Base-by-base conservation (phyloP, 2,888 invertebrate genomes). In the Athripsodes cinereus region DNA sequence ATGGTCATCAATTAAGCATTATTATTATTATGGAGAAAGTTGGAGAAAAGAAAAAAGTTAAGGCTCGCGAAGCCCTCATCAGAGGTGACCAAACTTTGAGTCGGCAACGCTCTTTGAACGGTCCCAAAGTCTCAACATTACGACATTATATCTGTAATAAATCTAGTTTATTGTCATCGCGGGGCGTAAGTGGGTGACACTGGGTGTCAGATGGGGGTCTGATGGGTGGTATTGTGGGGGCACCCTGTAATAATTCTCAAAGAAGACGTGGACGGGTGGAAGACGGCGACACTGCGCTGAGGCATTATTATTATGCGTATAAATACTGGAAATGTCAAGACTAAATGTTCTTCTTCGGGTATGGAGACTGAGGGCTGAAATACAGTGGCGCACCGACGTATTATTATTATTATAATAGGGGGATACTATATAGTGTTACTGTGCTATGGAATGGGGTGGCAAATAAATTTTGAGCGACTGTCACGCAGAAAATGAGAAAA, bases 261-360 rank as follows among this genome's bases (percentile, higher is more conserved):
- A 70, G 69, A 71, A 72, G 72, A 73, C 74, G 71, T 64, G 66
- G 66, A 74, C 77, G 65, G 63, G 64, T 65, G 64, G 62, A 63
- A 63, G 61, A 62, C 59, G 74, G 72, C 74, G 73, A 69, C 74
- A 58, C 64, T 57, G 73, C 73, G 72, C 72, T 76, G 75, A 77
- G 76, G 78, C 75, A 77, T 78, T 81, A 81, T 82, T 81, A 82
- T 81, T 81, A 81, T 81, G 81, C 80, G 81, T 80, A 81, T 81
- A 82, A 82, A 82, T 82, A 81, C 81, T 81, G 78, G 71, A 74
- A 80, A 80, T 79, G 81, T 81, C 81, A 80, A 73, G 78, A 79
- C 77, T 81, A 81, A 81, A 80, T 79, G 81, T 77, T 78, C 72
- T 74, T 71, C 70, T 69, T 68, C 69, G 60, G 60, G 49, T 56